phyloP scores from a whole-genome alignment of 1,140 invertebrate species.

The Asobara japonica region DNA sequence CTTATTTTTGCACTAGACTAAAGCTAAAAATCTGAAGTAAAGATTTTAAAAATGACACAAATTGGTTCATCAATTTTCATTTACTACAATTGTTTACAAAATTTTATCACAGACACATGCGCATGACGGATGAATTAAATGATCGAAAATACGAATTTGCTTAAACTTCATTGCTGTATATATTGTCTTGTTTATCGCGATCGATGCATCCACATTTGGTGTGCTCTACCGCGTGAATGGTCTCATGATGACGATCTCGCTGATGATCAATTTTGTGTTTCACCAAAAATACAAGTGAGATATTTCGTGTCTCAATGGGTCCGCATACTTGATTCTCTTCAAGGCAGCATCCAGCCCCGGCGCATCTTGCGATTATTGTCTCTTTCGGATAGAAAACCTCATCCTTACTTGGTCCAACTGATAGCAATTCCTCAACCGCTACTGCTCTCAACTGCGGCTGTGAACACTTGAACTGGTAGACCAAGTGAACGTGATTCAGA shows the following conservation, averaged over 20 bases:
- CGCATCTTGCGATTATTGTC: conserved; percentile 59
- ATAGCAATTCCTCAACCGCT: conserved; percentile 52
- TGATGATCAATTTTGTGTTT: conserved; percentile 56
- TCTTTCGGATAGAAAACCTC: conserved; percentile 59
- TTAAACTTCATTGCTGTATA: not conserved
- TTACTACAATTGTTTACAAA: not conserved
- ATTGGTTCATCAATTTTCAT: no score
- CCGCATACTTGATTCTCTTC: conserved; percentile 52
- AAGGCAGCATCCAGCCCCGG: conserved; percentile 58
- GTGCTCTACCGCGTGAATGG: conserved; percentile 56
- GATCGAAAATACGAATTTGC: not conserved
- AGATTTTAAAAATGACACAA: no score
- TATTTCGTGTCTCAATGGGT: conserved; percentile 52
- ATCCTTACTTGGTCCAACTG: conserved; percentile 52
- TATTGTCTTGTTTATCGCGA: conserved; percentile 9
- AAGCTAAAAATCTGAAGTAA: no score
- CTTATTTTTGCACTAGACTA: no score
- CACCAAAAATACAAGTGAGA: conserved; percentile 59
- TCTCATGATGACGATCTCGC: conserved; percentile 57
- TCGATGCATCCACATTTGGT: conserved; percentile 53
- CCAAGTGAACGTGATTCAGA: conserved; percentile 57
- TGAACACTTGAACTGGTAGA: conserved; percentile 56
- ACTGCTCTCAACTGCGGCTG: conserved; percentile 56
- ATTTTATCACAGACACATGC: not conserved
- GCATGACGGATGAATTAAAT: conserved; percentile 11